These are phyloP conservation scores for Hipposideros armiger DNA, from an alignment of 2,113 vertebrate genomes.

Conservation along the genomic window DNA sequence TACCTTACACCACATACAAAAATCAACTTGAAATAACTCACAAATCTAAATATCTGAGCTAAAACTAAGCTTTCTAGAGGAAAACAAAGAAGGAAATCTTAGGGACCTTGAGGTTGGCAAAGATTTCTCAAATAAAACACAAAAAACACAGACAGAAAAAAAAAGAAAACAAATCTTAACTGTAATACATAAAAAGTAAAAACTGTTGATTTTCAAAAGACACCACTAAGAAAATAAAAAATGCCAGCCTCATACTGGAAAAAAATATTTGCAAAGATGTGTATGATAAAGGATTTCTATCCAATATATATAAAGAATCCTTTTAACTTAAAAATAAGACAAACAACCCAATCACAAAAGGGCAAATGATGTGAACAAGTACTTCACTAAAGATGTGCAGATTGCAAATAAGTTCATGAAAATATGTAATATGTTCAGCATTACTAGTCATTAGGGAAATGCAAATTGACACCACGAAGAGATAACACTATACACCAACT, in stretches of 20 bases:
- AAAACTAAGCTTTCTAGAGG: background rate
- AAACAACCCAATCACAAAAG: background rate
- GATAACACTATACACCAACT: background rate
- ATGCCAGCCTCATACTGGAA: background rate
- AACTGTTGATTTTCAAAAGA: slow-evolving; percentile 26
- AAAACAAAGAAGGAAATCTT: background rate
- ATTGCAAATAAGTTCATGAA: background rate
- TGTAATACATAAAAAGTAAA: background rate
- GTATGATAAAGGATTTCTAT: background rate
- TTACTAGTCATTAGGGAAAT: background rate
- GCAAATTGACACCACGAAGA: background rate
- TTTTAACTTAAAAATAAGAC: background rate
- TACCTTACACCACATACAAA: background rate
- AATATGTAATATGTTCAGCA: background rate
- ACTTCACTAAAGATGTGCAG: background rate
- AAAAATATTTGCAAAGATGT: background rate
- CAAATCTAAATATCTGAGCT: background rate
- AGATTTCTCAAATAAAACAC: background rate
- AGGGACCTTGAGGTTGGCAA: background rate
- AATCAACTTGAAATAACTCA: background rate
- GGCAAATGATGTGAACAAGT: background rate
- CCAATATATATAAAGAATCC: background rate
- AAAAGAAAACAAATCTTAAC: background rate
- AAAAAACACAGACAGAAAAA: too few species aligned
- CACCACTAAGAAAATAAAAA: background rate